Evolutionary conservation across 2,888 invertebrate species (phyloP), one percentile per base, ranked within the genome.

Genomic region (Trileptium ribeirensis): DNA sequence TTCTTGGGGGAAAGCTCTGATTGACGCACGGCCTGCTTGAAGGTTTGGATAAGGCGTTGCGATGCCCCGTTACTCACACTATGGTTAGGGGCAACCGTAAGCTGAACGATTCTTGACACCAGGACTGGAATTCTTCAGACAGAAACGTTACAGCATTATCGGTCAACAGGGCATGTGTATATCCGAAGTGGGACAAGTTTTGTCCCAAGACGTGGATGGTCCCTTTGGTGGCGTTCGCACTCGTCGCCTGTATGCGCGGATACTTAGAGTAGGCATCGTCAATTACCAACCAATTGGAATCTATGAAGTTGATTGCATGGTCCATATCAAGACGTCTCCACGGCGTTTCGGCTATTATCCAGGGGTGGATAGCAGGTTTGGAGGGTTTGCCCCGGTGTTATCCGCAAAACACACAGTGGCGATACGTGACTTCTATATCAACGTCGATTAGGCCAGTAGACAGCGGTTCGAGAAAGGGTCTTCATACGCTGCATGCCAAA

Each of bases 221-320:
- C 24, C 8, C 8, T 51, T 51, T 51, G 8, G 24, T 15, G 51
- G 24, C n/a, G 24, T 15, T 15, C 8, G 51, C 8, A 51, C 8
- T 15, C 8, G 24, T 51, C 24, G 51, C 8, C 24, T 51, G 51
- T 15, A 51, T 51, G 51, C 51, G 24, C 8, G 51, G 8, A 1
- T 88, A 88, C 67, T 86, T 84, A 29, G 86, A 82, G 80, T 87
- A 74, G 67, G 88, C 86, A 29, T 86, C 86, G 33, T 86, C 80
- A 37, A 83, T 85, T 33, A 79, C 83, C 36, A 40, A 40, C n/a
- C 77, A 79, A 70, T 34, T 37, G 67, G 64, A 19, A 70, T n/a
- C 74, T n/a, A 70, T 15, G 74, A 29, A 70, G 24, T 51, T 8
- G 51, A 51, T 24, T 24, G 51, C 51, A 24, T 51, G 51, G 8